Percentiles rank a stretch among this genome's conserved stretches.
phyloP scores from a whole-genome alignment of 2,888 invertebrate genomes.

The Cenopis cana region DNA sequence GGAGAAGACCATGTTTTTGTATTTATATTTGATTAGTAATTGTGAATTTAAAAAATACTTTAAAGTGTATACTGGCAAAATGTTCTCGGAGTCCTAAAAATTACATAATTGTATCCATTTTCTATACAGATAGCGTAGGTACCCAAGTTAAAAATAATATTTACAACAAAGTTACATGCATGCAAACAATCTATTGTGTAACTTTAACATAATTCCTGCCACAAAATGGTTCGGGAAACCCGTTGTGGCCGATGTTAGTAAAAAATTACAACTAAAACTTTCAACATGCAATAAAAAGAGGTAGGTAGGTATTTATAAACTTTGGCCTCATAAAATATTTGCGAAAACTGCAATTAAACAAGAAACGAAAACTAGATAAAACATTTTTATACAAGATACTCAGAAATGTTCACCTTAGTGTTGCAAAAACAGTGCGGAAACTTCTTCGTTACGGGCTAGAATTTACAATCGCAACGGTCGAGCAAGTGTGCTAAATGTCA shows the following conservation, averaged over 20 bases:
- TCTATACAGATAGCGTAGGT: conserved; percentile 30
- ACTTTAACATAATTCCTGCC: conserved; percentile 39
- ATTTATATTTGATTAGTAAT: no score
- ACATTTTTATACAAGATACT: not conserved
- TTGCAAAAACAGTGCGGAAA: not conserved
- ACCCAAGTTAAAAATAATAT: conserved; percentile 40
- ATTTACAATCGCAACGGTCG: not conserved
- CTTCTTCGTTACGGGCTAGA: not conserved
- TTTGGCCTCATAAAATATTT: not conserved
- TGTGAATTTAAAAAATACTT: not conserved
- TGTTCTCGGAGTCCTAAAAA: conserved; percentile 15
- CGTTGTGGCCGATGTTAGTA: not conserved
- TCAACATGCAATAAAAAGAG: not conserved
- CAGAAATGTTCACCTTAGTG: not conserved
- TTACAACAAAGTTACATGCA: conserved; percentile 38
- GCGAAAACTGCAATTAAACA: not conserved
- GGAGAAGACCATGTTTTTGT: not conserved
- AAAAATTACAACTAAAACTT: conserved; percentile 7
- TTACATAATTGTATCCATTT: conserved; percentile 30
- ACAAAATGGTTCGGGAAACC: conserved; percentile 24
- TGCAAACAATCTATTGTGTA: conserved; percentile 37
- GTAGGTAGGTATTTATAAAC: not conserved
- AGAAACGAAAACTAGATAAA: not conserved
- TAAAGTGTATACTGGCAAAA: no score
- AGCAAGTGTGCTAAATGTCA: not conserved